phyloP scores from a whole-genome alignment of 2,888 invertebrate genomes.

The Gasteruption jaculator region DNA sequence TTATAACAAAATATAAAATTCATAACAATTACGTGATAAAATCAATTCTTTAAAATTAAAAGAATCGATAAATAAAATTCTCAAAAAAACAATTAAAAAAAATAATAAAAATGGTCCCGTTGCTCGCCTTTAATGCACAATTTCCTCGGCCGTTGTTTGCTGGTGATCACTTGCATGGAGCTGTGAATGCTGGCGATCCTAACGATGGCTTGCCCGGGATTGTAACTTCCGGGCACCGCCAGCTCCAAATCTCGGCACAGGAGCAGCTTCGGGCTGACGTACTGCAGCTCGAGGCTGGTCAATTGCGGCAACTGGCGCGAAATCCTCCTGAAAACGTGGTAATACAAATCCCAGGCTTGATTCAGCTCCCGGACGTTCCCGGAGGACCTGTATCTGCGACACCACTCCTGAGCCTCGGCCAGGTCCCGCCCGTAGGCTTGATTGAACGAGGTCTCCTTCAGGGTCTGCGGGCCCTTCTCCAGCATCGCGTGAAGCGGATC shows the following conservation, averaged over 20 bases:
- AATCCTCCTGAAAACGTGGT: slow-evolving; percentile 95
- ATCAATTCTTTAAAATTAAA: background rate
- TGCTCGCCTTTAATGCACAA: slow-evolving; percentile 73
- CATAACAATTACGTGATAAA: slow-evolving; percentile 2
- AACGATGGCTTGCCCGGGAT: slow-evolving; percentile 85
- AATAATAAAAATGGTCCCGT: no score
- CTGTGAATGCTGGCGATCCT: slow-evolving; percentile 87
- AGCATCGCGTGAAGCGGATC: slow-evolving; percentile 94
- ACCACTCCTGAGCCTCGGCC: slow-evolving; percentile 93
- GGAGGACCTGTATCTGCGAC: slow-evolving; percentile 80
- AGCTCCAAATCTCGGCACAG: slow-evolving; percentile 89
- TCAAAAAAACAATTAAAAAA: slow-evolving; percentile 15
- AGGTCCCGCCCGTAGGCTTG: slow-evolving; percentile 95
- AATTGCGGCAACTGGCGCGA: slow-evolving; percentile 90
- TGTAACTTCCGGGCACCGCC: slow-evolving; percentile 97
- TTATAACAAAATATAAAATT: background rate
- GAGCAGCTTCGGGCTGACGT: slow-evolving; percentile 90
- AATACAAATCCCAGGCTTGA: slow-evolving; percentile 99
- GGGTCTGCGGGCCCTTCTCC: slow-evolving; percentile 89
- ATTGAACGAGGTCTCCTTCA: slow-evolving; percentile 95
- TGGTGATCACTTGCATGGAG: slow-evolving; percentile 92
- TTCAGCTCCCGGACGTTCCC: slow-evolving; percentile 87
- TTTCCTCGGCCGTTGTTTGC: slow-evolving; percentile 96
- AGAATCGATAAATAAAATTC: background rate
- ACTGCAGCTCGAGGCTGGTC: slow-evolving; percentile 87